Conservation (phyloP, 2,797 vertebrate species). For the Acanthis flammea region DNA sequence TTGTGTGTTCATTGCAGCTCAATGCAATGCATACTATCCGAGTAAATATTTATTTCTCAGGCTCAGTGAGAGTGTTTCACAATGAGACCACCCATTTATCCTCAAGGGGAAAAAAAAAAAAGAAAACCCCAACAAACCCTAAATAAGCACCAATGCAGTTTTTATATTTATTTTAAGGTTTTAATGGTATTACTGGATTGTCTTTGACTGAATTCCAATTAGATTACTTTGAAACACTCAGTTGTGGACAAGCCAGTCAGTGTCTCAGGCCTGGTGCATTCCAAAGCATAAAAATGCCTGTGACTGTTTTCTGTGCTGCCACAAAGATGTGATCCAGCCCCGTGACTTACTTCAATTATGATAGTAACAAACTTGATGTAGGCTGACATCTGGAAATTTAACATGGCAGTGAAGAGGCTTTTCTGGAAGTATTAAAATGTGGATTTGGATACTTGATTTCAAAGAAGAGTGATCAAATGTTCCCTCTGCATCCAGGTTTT, state of each 20-base stretch:
- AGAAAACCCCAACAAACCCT: not conserved
- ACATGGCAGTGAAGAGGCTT: not conserved
- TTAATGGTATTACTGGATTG: not conserved
- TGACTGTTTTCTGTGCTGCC: not conserved
- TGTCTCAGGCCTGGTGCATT: not conserved
- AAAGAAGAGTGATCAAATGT: not conserved
- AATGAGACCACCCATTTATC: not conserved
- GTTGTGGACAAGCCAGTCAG: not conserved
- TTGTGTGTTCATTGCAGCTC: not conserved
- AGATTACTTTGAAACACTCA: not conserved
- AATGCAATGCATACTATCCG: not conserved
- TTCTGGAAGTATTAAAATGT: not conserved
- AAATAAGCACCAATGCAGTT: not conserved
- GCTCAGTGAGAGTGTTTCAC: not conserved
- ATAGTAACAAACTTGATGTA: not conserved
- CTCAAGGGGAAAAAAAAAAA: not conserved
- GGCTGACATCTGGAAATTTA: not conserved
- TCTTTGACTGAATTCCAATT: not conserved
- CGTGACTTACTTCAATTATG: not conserved
- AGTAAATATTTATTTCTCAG: not conserved
- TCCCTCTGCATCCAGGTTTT: not conserved
- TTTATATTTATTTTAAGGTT: not conserved
- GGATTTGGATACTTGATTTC: not conserved
- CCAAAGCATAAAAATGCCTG: not conserved
- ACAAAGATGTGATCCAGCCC: not conserved